Percentiles rank a stretch among this genome's conserved stretches.
Conservation (phyloP, 2,888 invertebrate species). For the Eupsilia transversa region DNA sequence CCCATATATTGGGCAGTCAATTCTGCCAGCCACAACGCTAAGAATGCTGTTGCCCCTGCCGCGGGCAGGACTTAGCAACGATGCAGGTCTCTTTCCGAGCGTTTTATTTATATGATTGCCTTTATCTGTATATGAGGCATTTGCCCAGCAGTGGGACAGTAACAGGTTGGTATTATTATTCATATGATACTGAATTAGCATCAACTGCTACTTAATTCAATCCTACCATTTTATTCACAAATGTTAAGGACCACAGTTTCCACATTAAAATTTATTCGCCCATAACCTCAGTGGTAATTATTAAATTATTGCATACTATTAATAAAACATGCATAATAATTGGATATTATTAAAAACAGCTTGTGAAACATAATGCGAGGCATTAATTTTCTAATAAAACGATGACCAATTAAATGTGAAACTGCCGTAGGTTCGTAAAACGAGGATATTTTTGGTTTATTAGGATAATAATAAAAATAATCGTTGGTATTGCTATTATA, state of each 20-base stretch:
- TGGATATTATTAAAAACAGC: constrained; percentile 35
- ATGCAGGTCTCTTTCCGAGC: no score
- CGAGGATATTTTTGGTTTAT: constrained; percentile 36
- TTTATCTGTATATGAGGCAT: background rate
- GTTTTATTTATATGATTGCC: background rate
- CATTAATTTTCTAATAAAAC: constrained; percentile 40
- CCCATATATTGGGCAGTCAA: no score
- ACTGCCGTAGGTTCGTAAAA: constrained; percentile 30
- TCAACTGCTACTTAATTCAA: background rate
- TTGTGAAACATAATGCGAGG: constrained; percentile 33
- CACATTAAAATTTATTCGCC: constrained; percentile 22
- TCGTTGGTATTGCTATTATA: constrained; percentile 10
- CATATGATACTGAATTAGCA: background rate
- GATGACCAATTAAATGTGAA: constrained; percentile 18
- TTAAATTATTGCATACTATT: constrained; percentile 30
- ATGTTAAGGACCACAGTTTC: background rate
- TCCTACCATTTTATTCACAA: background rate
- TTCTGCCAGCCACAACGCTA: no score
- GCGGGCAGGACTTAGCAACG: no score
- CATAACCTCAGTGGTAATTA: constrained; percentile 21
- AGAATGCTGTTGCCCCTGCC: no score
- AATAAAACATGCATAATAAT: constrained; percentile 47
- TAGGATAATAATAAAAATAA: constrained; percentile 25
- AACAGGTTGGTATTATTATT: background rate
- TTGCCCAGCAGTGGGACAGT: background rate